Percentiles rank a stretch among this genome's conserved stretches.
Evolutionary conservation across 2,113 vertebrate species (phyloP).

Genomic region (Chaetura pelagica): DNA sequence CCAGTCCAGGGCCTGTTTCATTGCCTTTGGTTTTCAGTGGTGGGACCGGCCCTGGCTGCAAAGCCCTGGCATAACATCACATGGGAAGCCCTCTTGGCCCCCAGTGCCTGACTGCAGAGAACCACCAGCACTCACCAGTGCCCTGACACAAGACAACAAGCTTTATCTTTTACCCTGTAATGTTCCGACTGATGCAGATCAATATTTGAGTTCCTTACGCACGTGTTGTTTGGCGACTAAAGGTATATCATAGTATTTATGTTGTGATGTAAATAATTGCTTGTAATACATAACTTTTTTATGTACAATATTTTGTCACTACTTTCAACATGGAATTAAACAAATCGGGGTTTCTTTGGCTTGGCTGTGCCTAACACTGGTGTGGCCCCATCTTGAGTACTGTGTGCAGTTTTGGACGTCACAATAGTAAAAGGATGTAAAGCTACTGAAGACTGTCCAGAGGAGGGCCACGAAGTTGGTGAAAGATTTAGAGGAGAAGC

Average conservation of each 20-base stretch:
- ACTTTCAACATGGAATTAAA: not conserved
- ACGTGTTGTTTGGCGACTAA: not conserved
- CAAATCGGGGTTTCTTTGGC: not conserved
- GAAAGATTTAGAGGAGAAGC: too few species aligned
- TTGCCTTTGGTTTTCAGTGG: not conserved
- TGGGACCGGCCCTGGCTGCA: fast-evolving
- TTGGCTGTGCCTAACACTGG: not conserved
- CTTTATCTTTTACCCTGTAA: not conserved
- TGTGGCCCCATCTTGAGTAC: too few species aligned
- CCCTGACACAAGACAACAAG: not conserved
- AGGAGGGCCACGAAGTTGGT: too few species aligned
- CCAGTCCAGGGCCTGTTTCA: not conserved
- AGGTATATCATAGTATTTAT: not conserved
- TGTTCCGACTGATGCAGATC: not conserved
- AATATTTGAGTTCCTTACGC: not conserved
- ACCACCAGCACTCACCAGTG: not conserved
- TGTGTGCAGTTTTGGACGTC: too few species aligned
- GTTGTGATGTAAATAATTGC: not conserved
- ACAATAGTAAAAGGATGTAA: too few species aligned
- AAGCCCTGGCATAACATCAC: not conserved
- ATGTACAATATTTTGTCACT: not conserved
- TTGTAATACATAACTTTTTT: not conserved
- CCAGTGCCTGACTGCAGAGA: fast-evolving
- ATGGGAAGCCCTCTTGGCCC: fast-evolving
- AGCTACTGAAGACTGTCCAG: too few species aligned